These are phyloP conservation scores for Potamarius usumacintae DNA, from an alignment of 2,113 vertebrate genomes.

Conservation along the genomic window DNA sequence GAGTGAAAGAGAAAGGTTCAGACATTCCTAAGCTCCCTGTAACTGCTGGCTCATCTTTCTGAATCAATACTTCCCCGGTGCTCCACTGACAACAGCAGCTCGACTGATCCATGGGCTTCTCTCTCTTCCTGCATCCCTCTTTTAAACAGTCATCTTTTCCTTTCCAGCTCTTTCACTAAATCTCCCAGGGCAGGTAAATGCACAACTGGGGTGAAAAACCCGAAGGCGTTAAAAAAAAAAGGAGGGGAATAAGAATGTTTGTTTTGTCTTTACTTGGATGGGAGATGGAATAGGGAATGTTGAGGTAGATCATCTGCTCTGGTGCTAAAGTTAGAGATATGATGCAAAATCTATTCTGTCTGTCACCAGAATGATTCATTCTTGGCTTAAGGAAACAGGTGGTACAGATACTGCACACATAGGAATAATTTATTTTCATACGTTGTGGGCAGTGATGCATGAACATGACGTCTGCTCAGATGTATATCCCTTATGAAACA, in stretches of 20 bases:
- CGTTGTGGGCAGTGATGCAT: neutral
- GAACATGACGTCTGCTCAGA: neutral
- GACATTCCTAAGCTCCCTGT: conserved; percentile 55
- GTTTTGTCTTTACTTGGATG: conserved; percentile 41
- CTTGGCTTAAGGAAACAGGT: conserved; percentile 6
- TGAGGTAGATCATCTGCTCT: neutral
- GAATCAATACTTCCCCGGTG: conserved; percentile 63
- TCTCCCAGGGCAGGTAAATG: conserved; percentile 58
- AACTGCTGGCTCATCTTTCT: conserved; percentile 61
- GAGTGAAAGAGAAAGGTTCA: conserved; percentile 50
- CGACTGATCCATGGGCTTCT: conserved; percentile 53
- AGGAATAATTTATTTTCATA: conserved; percentile 11
- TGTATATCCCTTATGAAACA: neutral
- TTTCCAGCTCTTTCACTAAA: conserved; percentile 49
- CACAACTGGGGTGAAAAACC: conserved; percentile 45
- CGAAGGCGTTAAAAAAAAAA: conserved; percentile 26
- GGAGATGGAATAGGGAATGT: conserved; percentile 18
- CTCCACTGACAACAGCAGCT: conserved; percentile 49
- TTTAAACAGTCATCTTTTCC: conserved; percentile 57
- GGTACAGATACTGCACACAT: neutral
- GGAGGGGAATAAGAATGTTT: neutral
- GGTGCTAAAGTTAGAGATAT: conserved; percentile 27
- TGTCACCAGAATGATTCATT: conserved; percentile 25
- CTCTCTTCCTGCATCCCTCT: conserved; percentile 41
- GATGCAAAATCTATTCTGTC: neutral